Conservation (phyloP, 2,888 invertebrate genomes). For the Plagodis dolabraria region DNA sequence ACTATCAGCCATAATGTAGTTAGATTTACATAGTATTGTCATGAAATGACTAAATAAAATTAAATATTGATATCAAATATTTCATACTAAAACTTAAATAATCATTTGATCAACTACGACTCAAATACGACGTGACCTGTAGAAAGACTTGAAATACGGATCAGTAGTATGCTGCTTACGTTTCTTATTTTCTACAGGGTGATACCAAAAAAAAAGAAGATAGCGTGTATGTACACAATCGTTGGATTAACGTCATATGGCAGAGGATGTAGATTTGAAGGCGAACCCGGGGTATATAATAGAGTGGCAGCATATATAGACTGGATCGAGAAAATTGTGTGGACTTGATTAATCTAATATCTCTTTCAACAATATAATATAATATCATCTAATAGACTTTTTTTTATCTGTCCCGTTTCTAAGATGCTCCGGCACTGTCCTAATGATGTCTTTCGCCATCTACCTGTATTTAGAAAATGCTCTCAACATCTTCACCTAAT, state of each 20-base stretch:
- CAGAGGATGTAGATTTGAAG: constrained; percentile 65
- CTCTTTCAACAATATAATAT: no score
- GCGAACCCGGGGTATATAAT: constrained; percentile 85
- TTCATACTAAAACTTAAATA: no score
- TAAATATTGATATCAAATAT: no score
- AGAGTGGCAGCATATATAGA: constrained; percentile 72
- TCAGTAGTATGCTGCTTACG: neutral
- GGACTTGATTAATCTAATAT: constrained; percentile 21
- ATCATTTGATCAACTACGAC: neutral
- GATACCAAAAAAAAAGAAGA: constrained; percentile 81
- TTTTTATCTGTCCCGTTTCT: no score
- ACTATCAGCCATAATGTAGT: no score
- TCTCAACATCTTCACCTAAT: no score
- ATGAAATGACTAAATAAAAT: no score
- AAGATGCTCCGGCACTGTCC: no score
- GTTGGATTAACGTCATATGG: constrained; percentile 83
- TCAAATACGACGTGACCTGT: neutral
- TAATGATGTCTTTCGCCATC: no score
- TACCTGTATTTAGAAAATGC: no score
- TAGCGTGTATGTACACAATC: constrained; percentile 76
- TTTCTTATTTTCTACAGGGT: constrained; percentile 69
- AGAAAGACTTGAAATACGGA: neutral
- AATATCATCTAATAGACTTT: no score
- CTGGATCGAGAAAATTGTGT: constrained; percentile 36
- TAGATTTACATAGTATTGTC: no score